phyloP scores from a whole-genome alignment of 2,113 vertebrate genomes.

The Leiothrix lutea region DNA sequence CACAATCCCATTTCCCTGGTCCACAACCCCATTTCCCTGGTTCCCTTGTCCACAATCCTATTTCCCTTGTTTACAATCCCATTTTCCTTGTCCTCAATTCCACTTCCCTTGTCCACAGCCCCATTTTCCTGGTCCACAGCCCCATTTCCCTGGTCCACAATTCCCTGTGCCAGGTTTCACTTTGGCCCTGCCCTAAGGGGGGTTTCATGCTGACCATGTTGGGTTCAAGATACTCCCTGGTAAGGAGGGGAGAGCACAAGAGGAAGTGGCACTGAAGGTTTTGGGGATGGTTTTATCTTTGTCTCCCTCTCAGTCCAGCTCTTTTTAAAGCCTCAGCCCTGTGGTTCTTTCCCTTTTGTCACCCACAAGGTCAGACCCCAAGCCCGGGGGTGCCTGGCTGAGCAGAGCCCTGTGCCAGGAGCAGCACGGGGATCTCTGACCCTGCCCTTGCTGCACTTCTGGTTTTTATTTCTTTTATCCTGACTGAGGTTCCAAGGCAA shows the following conservation, averaged over 20 bases:
- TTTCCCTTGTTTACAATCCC: background rate
- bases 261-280: background rate
- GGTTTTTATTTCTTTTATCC: background rate
- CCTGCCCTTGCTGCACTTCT: background rate
- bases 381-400: background rate
- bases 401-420: background rate
- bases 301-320: background rate
- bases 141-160: background rate
- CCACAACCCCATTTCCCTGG: background rate
- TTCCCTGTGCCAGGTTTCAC: too few relatives aligned
- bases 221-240: accelerated
- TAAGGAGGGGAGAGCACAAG: background rate
- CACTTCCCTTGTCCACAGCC: background rate
- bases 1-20: background rate
- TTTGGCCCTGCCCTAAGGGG: background rate
- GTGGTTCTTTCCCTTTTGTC: background rate
- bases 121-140: background rate
- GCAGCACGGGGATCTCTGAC: background rate
- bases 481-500: background rate
- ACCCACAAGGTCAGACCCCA: background rate
- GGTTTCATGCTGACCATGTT: background rate
- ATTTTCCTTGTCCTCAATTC: background rate
- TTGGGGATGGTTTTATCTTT: background rate
- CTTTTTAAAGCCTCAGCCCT: background rate
- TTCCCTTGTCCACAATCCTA: background rate